Conservation (phyloP, 2,888 invertebrate species). For the Latrodectus elegans region DNA sequence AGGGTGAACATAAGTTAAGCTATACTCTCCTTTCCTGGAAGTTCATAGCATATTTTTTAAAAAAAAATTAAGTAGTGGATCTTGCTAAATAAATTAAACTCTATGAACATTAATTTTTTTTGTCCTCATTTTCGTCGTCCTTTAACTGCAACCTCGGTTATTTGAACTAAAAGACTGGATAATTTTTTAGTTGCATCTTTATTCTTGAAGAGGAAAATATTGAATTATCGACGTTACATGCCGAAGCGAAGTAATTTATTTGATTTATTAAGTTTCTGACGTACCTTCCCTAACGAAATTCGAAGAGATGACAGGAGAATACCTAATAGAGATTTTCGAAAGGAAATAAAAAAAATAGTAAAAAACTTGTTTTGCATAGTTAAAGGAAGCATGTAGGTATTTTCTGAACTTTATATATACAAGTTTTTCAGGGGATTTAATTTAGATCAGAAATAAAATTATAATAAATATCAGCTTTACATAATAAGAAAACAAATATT, state of each 20-base stretch:
- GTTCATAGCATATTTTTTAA: not conserved
- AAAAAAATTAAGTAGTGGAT: slow-evolving; percentile 2
- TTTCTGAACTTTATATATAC: too few relatives aligned
- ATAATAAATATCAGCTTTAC: too few relatives aligned
- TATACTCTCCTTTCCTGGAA: not conserved
- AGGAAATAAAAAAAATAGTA: slow-evolving; percentile 22
- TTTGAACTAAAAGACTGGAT: slow-evolving; percentile 20
- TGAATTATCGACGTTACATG: slow-evolving; percentile 42
- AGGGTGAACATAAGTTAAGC: not conserved
- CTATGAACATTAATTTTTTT: slow-evolving; percentile 10
- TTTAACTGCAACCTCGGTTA: slow-evolving; percentile 16
- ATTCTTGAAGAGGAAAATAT: slow-evolving; percentile 11
- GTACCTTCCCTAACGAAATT: slow-evolving; percentile 25
- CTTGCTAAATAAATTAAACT: slow-evolving; percentile 42
- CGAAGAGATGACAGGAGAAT: slow-evolving; percentile 16
- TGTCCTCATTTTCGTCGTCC: slow-evolving; percentile 10
- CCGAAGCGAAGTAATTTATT: slow-evolving; percentile 37
- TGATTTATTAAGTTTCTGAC: slow-evolving; percentile 40
- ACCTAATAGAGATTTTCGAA: slow-evolving; percentile 16
- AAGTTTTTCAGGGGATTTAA: too few relatives aligned
- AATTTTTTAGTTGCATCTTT: not conserved
- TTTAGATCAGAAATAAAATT: too few relatives aligned
- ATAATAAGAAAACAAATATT: too few relatives aligned
- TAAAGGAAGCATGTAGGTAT: too few relatives aligned
- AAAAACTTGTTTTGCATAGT: not conserved